Base-by-base conservation (phyloP, 2,888 invertebrate genomes). In the Phytoseiulus persimilis region DNA sequence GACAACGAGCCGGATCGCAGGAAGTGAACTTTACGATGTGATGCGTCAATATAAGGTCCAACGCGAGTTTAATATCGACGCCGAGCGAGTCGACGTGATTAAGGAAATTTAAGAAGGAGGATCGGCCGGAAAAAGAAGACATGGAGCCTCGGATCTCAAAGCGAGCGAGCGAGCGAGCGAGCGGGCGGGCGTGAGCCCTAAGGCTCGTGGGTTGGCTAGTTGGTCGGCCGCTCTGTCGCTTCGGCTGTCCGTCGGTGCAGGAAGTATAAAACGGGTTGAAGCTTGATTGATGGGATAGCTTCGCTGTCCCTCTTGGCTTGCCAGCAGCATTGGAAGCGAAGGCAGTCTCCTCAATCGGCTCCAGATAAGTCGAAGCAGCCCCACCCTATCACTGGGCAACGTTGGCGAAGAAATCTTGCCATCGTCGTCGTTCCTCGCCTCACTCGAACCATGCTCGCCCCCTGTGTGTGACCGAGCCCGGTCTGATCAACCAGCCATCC, bases 1-100 rank as follows among this genome's bases (percentile, higher is more conserved):
- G n/a, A 39, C 39, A 39, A 39, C 39, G 39, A 39, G 39, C 5
- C 28, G 65, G 65, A 65, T 1, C 11, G 1, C 23, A 65, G 18
- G 28, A 65, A 65, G 65, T 65, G 65, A 65, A 65, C 5, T 23
- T 65, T 65, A 14, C 65, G 23, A 1, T 65, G 28, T 2, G 65
- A 65, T 39, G 65, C 65, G 65, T 18, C 65, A 2, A 23, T 11
- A 65, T 65, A 2, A 14, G 23, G 65, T 65, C 65, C 33, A 87
- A 87, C 14, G 32, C 33, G n/a, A 87, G 33, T 87, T 45, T 87
- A 87, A 87, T 31, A 87, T 87, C 87, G 87, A 87, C 14, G 33
- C 45, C 87, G 32, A 87, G 6, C 28, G 32, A 87, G 87, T 87
- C 87, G 28, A 87, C 39, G 87, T 87, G 87, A 87, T 87, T 33